Evolutionary conservation across 2,797 vertebrate genomes (phyloP).

Genomic region (Mormyrops attenuatus): DNA sequence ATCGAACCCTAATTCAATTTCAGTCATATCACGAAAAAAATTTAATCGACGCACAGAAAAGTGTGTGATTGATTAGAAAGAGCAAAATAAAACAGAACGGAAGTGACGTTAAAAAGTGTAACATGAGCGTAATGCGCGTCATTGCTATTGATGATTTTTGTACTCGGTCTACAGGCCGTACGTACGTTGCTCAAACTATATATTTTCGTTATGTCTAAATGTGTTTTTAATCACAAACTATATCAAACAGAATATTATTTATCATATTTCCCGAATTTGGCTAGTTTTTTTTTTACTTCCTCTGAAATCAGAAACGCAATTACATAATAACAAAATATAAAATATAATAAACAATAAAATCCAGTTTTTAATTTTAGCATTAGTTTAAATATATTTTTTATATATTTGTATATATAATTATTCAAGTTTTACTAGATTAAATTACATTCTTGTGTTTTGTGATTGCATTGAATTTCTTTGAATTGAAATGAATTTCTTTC

Average conservation of each 20-base stretch:
- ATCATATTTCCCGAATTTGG: background rate
- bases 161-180: background rate
- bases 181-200: background rate
- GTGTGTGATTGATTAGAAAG: background rate
- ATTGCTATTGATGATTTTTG: background rate
- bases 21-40: background rate
- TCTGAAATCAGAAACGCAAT: background rate
- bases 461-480: background rate
- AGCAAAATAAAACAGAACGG: background rate
- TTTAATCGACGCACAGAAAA: background rate
- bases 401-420: background rate
- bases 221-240: background rate
- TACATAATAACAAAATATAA: background rate
- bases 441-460: background rate
- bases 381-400: background rate
- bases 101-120: background rate
- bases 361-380: background rate
- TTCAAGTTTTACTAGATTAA: background rate
- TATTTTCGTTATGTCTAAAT: background rate
- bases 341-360: background rate
- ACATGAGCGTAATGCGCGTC: background rate
- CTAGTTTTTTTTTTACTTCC: background rate
- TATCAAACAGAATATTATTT: background rate
- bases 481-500: background rate
- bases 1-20: background rate